Evolutionary conservation across 37 sponge, comb jelly and placozoan genomes (phyloP).

Genomic region (Theonella swinhoei): DNA sequence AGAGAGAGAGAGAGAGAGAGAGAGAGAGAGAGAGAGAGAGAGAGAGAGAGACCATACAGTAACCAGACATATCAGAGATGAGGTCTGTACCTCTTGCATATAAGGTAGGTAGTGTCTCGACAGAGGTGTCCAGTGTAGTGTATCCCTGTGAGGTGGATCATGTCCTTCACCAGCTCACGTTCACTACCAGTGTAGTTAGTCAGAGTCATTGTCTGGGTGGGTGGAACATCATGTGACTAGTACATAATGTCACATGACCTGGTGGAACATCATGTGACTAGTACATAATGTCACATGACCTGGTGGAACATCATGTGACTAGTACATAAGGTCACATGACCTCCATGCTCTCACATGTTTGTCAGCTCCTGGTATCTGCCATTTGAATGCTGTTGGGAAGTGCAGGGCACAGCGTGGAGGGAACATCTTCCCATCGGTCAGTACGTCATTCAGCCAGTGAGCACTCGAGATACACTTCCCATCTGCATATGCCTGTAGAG

Average conservation of each 20-base stretch:
- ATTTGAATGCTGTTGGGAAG: slow-evolving; percentile 79
- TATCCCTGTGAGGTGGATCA: slow-evolving; percentile 82
- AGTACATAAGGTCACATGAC: neutral
- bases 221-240: slow-evolving; percentile 1
- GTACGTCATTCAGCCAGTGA: slow-evolving; percentile 96
- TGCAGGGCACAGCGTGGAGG: slow-evolving; percentile 84
- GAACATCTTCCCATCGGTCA: slow-evolving; percentile 73
- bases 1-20: no score
- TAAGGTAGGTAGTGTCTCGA: slow-evolving; percentile 73
- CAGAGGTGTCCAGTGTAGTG: slow-evolving; percentile 84
- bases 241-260: no score
- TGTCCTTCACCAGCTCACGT: slow-evolving; percentile 81
- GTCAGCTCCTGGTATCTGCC: slow-evolving; percentile 39
- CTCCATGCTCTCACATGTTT: slow-evolving; percentile 15
- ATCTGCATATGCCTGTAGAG: slow-evolving; percentile 74
- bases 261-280: neutral
- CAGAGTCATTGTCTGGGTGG: slow-evolving; percentile 61
- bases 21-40: no score
- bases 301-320: neutral
- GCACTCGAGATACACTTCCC: slow-evolving; percentile 90
- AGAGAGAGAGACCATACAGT: no score
- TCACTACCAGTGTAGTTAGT: slow-evolving; percentile 85
- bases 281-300: neutral
- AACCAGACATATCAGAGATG: neutral
- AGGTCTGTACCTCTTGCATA: slow-evolving; percentile 47